Base-by-base conservation (phyloP, 2,113 vertebrate genomes). In the Mormyrus iriodes region DNA sequence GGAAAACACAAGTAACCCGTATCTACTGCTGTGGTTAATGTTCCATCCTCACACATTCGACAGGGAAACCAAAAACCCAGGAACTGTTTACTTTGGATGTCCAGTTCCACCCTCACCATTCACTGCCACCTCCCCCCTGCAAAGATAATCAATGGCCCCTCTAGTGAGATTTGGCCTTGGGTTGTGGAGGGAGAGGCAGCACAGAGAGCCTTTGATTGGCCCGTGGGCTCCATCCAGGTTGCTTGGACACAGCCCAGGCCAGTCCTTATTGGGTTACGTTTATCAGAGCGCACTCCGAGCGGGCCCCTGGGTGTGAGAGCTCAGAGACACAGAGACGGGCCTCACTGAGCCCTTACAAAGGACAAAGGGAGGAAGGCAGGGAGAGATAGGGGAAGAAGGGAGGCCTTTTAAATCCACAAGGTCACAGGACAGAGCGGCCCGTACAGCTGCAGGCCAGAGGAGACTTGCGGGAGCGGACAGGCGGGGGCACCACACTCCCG, bases 101-200 rank as follows among this genome's bases (percentile, higher is more conserved):
- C 82, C 46, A 8, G 39, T 4, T 49, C 3, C 39, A n/a, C 24
- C 73, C 35, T 35, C 73, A 0, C 35, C 73, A 2, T 19, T 35
- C 35, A 35, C 35, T n/a, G n/a, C 13, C 31, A 3, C 69, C 27
- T 31, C 13, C 31, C 21, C 19, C 58, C 73, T 6, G 1, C 42
- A n/a, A 49, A 85, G 44, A n/a, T 85, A 49, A 85, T 85, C 82
- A 85, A 85, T 85, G 46, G 82, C 82, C 42, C 42, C 82, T 48
- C 44, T 49, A 85, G 82, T 85, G 19, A 85, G 46, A 49, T 85
- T 85, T 85, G 82, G 82, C 82, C 82, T 85, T 85, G 82, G 82
- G 5, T n/a, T 42, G 39, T 12, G 42, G 82, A 85, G 82, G 39
- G 82, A 85, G 44, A 85, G 9, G 10, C 42, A 49, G 44, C 42